phyloP scores from a whole-genome alignment of 2,113 vertebrate genomes.

The Toxostoma redivivum region DNA sequence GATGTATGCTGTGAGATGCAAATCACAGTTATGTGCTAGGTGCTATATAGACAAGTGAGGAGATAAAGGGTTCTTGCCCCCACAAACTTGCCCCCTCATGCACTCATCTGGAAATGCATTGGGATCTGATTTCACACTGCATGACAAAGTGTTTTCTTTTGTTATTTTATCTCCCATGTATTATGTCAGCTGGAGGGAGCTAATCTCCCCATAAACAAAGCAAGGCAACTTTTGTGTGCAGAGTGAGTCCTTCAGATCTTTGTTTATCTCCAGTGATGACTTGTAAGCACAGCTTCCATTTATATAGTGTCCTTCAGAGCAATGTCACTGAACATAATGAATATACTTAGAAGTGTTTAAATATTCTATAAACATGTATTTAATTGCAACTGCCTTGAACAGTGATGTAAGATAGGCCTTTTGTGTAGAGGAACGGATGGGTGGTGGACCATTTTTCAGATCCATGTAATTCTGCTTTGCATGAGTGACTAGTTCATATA shows the following conservation, averaged over 20 bases:
- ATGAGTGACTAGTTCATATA: not conserved
- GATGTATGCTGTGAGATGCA: not conserved
- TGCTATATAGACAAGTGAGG: not conserved
- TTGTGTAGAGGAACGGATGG: not conserved
- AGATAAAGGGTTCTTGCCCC: not conserved
- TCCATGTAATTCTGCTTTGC: not conserved
- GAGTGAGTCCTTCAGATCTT: not conserved
- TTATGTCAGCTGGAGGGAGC: not conserved
- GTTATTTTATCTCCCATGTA: not conserved
- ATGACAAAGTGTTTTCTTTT: not conserved
- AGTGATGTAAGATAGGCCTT: not conserved
- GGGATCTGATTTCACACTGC: not conserved
- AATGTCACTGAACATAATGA: not conserved
- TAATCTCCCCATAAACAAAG: not conserved
- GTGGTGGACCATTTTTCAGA: not conserved
- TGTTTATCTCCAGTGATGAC: not conserved
- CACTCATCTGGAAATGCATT: not conserved
- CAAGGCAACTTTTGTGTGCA: not conserved
- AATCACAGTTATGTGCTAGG: not conserved
- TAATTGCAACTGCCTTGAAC: not conserved
- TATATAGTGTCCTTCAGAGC: not conserved
- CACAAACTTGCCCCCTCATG: not conserved
- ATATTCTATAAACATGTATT: not conserved
- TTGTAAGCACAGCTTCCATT: constrained; percentile 7
- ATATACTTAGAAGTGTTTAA: not conserved